phyloP scores from a whole-genome alignment of 2,888 invertebrate genomes.

The Stegophylla sp. region DNA sequence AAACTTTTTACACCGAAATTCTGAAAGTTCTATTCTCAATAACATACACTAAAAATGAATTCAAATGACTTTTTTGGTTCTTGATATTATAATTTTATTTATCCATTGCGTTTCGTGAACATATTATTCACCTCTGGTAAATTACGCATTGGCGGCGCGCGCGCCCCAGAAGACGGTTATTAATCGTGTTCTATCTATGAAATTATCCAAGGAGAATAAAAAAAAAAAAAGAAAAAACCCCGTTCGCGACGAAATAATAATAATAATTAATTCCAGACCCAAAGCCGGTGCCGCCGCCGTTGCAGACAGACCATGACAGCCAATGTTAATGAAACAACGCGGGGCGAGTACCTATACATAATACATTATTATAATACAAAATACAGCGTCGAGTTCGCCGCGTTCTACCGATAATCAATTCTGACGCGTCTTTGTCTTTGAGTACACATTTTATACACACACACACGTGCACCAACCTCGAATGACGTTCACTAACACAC shows the following conservation, averaged over 20 bases:
- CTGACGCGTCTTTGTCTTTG: not conserved
- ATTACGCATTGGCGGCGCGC: too few species aligned
- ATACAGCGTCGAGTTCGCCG: not conserved
- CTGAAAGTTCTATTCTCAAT: too few species aligned
- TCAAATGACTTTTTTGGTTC: too few species aligned
- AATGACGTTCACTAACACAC: not conserved
- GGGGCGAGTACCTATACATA: not conserved
- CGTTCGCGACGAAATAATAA: too few species aligned
- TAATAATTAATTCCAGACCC: slow-evolving; percentile 29
- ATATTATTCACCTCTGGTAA: too few species aligned
- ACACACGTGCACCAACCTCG: not conserved
- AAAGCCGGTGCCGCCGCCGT: not conserved
- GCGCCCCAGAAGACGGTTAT: too few species aligned
- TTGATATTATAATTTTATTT: too few species aligned
- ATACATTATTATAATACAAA: too few species aligned
- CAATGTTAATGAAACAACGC: not conserved
- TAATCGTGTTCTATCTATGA: too few species aligned
- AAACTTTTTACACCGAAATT: too few species aligned
- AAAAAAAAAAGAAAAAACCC: not conserved
- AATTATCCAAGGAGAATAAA: not conserved
- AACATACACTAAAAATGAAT: too few species aligned
- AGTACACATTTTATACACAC: not conserved
- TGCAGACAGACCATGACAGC: not conserved
- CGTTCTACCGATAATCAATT: slow-evolving; percentile 40
- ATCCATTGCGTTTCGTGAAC: too few species aligned